Evolutionary conservation across 2,888 invertebrate species (phyloP).

Genomic region (Rhopalosiphum nymphaeae): DNA sequence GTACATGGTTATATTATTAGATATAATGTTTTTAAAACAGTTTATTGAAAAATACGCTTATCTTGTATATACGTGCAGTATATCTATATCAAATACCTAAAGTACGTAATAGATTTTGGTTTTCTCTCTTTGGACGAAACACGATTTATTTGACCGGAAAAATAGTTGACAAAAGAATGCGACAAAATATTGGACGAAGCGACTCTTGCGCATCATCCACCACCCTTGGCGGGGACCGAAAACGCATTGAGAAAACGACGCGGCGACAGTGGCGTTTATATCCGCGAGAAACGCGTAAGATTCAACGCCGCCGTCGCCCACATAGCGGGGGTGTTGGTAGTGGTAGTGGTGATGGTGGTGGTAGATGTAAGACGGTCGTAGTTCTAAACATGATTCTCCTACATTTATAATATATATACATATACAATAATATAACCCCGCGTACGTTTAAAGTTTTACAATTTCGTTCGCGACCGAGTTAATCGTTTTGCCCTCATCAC

Average conservation of each 20-base stretch:
- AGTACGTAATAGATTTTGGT: not conserved
- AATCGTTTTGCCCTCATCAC: conserved; percentile 36
- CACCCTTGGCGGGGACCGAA: not conserved
- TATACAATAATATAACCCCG: not conserved
- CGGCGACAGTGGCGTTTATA: not conserved
- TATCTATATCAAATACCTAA: not conserved
- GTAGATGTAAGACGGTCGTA: not conserved
- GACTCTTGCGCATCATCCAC: not conserved
- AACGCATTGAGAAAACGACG: not conserved
- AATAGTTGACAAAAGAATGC: not conserved
- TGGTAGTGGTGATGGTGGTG: not conserved
- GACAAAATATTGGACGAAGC: not conserved
- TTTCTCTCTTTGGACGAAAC: not conserved
- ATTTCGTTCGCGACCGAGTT: conserved; percentile 34
- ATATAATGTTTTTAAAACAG: not conserved
- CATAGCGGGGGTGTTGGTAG: not conserved
- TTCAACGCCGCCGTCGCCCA: not conserved
- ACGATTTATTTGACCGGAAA: conserved; percentile 28
- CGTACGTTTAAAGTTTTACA: conserved; percentile 54
- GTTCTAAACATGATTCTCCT: conserved; percentile 6
- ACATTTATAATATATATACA: not conserved
- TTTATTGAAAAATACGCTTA: not conserved
- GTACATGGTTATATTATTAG: not conserved
- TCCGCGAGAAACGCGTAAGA: conserved; percentile 9
- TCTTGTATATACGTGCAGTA: not conserved